These are phyloP conservation scores for Catharus ustulatus DNA, from an alignment of 2,797 vertebrate genomes.

Conservation along the genomic window DNA sequence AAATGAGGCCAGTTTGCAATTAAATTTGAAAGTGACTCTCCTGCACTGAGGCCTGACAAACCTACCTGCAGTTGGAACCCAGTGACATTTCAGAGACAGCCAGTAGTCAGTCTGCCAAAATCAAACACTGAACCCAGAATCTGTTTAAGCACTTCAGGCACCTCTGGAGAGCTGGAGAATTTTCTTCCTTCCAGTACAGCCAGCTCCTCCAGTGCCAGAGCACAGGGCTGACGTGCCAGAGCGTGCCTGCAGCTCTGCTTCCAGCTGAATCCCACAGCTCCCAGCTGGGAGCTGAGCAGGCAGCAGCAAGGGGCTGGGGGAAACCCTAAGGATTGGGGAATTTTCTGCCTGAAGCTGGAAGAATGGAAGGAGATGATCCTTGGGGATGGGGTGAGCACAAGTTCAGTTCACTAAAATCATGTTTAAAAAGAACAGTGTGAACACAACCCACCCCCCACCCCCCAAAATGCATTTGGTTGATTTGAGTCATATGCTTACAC, in stretches of 20 bases:
- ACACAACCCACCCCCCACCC: not conserved
- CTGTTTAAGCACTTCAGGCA: not conserved
- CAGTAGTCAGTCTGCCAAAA: not conserved
- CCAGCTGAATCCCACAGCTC: not conserved
- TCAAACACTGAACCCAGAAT: not conserved
- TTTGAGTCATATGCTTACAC: not conserved
- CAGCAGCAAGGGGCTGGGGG: not conserved
- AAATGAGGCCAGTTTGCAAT: conserved; percentile 16
- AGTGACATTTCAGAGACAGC: conserved; percentile 12
- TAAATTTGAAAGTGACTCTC: not conserved
- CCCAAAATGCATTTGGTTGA: conserved; percentile 1
- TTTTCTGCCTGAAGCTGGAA: not conserved
- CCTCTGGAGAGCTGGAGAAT: not conserved
- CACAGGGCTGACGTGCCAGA: not conserved
- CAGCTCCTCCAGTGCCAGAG: not conserved
- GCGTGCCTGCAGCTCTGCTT: not conserved
- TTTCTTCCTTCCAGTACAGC: not conserved
- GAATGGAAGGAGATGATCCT: not conserved
- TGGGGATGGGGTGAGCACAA: not conserved
- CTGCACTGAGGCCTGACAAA: not conserved
- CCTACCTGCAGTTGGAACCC: conserved; percentile 24
- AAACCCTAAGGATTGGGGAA: not conserved
- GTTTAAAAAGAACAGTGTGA: not conserved
- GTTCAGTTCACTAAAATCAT: not conserved
- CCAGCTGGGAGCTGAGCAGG: not conserved